Conservation (phyloP, 2,797 vertebrate genomes). For the Ceryle rudis region DNA sequence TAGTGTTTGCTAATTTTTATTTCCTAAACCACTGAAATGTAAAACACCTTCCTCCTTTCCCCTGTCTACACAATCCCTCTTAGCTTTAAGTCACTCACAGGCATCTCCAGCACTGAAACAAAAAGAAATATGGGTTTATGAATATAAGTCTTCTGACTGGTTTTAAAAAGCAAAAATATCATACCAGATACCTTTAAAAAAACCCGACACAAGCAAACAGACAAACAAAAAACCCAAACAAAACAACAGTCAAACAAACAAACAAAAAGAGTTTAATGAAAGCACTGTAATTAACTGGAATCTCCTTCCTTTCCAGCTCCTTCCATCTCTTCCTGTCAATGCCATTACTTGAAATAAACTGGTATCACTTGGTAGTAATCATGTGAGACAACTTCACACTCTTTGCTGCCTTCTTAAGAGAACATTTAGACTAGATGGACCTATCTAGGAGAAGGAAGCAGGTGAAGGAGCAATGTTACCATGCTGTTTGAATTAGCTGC, state of each 20-base stretch:
- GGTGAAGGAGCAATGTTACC: not conserved
- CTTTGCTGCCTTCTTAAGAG: not conserved
- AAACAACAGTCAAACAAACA: not conserved
- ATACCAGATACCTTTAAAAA: not conserved
- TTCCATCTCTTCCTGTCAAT: not conserved
- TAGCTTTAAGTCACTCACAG: not conserved
- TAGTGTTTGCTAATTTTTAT: conserved; percentile 34
- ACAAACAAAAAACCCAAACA: not conserved
- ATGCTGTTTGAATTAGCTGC: not conserved
- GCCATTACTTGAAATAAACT: not conserved
- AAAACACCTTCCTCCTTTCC: not conserved
- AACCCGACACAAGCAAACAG: not conserved
- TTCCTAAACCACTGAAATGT: conserved; percentile 6
- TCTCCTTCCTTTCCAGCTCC: not conserved
- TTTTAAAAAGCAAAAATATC: not conserved
- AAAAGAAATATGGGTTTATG: not conserved
- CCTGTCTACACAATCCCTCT: not conserved
- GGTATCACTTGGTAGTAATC: not conserved
- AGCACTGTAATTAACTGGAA: not conserved
- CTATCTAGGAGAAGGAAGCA: not conserved
- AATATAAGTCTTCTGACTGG: not conserved
- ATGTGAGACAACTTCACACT: not conserved
- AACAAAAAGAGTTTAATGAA: not conserved
- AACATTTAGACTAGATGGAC: not conserved
- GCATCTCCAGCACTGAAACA: not conserved